Evolutionary conservation across 2,113 vertebrate genomes (phyloP).

Genomic region (Typhlomys cinereus): DNA sequence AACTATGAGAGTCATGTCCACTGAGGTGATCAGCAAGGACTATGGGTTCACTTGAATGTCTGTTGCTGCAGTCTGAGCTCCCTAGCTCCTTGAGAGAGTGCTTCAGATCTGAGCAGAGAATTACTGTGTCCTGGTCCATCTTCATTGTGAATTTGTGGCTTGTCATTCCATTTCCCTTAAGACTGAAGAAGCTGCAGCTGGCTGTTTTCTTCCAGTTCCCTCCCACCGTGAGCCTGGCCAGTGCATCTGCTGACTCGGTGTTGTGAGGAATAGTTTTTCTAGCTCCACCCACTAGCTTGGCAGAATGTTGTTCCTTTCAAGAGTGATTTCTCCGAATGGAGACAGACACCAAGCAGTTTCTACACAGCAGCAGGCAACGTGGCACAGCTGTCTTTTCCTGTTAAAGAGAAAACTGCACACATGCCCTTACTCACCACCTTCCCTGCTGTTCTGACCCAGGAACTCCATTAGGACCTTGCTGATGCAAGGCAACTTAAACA

Average conservation of each 20-base stretch:
- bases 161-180: conserved; percentile 24
- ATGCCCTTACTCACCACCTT: background rate
- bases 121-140: background rate
- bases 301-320: conserved; percentile 50
- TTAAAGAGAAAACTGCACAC: background rate
- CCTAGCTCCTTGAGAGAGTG: background rate
- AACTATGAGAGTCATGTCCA: no score
- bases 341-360: conserved; percentile 4
- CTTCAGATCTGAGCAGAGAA: background rate
- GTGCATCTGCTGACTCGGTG: conserved; percentile 65
- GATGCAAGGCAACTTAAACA: background rate
- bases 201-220: conserved; percentile 51
- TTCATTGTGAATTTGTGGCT: background rate
- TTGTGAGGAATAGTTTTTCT: conserved; percentile 47
- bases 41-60: no score
- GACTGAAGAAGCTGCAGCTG: conserved; percentile 25
- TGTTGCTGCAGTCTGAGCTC: background rate
- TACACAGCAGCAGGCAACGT: background rate
- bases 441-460: background rate
- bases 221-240: conserved; percentile 35
- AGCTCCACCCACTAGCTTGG: conserved; percentile 66
- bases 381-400: background rate
- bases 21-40: no score
- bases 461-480: background rate
- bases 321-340: background rate